Percentiles rank a stretch among this genome's conserved stretches.
Evolutionary conservation across 2,797 vertebrate species (phyloP).

Genomic region (Neoniphon sammara): DNA sequence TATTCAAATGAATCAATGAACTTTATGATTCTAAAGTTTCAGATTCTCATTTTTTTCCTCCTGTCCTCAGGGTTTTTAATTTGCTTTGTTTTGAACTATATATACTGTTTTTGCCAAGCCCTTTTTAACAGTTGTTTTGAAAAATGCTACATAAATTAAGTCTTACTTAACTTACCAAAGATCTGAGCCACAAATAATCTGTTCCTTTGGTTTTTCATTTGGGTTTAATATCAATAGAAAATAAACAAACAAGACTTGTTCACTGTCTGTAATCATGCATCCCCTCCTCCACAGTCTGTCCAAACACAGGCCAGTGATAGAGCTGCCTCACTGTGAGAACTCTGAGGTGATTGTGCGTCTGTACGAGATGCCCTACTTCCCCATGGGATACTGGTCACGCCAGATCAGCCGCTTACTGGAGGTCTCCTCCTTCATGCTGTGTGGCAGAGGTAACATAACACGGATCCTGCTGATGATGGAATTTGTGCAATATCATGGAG

Average conservation of each 20-base stretch:
- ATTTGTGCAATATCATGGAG: background rate
- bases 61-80: no score
- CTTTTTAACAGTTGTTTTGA: no score
- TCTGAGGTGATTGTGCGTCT: slow-evolving; percentile 93
- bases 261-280: background rate
- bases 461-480: background rate
- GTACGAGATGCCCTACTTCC: slow-evolving; percentile 98
- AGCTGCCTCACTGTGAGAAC: slow-evolving; percentile 95
- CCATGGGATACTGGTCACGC: slow-evolving; percentile 97
- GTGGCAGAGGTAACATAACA: slow-evolving; percentile 86
- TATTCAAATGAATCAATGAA: no score
- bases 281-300: slow-evolving; percentile 83
- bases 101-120: no score
- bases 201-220: no score
- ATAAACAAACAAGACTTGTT: background rate
- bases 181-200: no score
- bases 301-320: slow-evolving; percentile 91
- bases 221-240: no score
- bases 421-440: slow-evolving; percentile 90
- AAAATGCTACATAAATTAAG: no score
- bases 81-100: no score
- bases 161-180: no score
- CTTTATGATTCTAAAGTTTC: no score
- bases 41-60: no score
- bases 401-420: slow-evolving; percentile 94